phyloP scores from a whole-genome alignment of 2,113 vertebrate genomes.

The Pampusana beccarii region DNA sequence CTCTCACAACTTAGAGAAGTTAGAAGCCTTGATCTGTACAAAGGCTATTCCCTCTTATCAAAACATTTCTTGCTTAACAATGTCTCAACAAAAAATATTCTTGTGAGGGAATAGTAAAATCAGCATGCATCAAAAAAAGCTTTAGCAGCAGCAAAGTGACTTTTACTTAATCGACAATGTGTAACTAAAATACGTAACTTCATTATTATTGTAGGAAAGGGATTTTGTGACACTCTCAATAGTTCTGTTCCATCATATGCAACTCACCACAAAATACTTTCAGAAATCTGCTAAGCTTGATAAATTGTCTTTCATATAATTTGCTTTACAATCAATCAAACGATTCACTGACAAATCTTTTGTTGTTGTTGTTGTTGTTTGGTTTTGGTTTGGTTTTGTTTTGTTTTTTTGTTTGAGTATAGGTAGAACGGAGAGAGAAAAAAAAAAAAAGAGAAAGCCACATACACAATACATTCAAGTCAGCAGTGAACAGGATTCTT shows the following conservation, averaged over 20 bases:
- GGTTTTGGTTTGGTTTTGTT: too few species aligned
- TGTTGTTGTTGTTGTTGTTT: not conserved
- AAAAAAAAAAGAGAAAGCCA: not conserved
- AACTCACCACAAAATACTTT: not conserved
- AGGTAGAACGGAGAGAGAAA: not conserved
- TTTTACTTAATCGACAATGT: not conserved
- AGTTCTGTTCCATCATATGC: not conserved
- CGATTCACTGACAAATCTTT: not conserved
- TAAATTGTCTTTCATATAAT: not conserved
- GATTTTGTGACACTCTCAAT: not conserved
- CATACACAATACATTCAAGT: not conserved
- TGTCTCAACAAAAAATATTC: not conserved
- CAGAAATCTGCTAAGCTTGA: not conserved
- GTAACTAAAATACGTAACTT: not conserved
- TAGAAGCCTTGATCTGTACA: not conserved
- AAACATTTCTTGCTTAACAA: not conserved
- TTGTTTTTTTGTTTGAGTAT: not conserved
- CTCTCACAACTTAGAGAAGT: not conserved
- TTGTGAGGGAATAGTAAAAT: not conserved
- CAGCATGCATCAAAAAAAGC: not conserved
- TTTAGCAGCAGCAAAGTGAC: not conserved
- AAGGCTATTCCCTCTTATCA: not conserved
- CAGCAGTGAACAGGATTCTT: not conserved
- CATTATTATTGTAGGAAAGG: constrained; percentile 5
- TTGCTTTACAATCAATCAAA: not conserved